These are phyloP conservation scores for Pelecanus crispus DNA, from an alignment of 2,113 vertebrate genomes.

Conservation along the genomic window DNA sequence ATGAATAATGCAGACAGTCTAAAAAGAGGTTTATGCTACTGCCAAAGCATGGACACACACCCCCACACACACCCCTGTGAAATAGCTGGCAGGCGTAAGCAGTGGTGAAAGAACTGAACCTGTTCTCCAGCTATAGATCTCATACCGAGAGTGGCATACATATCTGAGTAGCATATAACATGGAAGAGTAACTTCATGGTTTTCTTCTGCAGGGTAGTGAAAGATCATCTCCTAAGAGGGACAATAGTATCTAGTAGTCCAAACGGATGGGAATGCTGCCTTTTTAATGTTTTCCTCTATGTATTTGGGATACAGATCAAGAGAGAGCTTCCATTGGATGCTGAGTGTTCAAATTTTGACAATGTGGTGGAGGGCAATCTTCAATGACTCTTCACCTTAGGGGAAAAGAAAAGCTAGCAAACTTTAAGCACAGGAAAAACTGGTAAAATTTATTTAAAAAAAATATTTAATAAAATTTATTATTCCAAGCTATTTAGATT, in stretches of 20 bases:
- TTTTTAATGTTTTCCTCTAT: neutral
- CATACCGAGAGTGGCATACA: neutral
- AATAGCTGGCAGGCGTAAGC: neutral
- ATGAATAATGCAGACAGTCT: neutral
- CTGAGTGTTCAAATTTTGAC: neutral
- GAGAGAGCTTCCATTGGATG: neutral
- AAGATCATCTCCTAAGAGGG: neutral
- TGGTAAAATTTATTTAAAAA: accelerated
- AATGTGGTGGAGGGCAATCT: accelerated
- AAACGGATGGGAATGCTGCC: neutral
- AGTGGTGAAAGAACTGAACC: neutral
- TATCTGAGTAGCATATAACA: accelerated
- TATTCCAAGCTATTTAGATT: neutral
- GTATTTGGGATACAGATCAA: neutral
- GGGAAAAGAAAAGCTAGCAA: neutral
- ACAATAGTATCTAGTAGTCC: neutral
- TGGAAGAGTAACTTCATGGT: neutral
- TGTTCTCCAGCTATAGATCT: neutral
- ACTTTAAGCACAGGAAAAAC: neutral
- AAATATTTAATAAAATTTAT: neutral
- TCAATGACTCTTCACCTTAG: neutral
- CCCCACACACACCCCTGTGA: accelerated
- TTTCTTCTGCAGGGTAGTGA: neutral
- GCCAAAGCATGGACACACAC: neutral
- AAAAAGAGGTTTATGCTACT: neutral